A percentile compares a stretch with the other conserved stretches of the same genome.
Evolutionary conservation across 2,888 invertebrate species (phyloP).

Genomic region (Lycia hirtaria): DNA sequence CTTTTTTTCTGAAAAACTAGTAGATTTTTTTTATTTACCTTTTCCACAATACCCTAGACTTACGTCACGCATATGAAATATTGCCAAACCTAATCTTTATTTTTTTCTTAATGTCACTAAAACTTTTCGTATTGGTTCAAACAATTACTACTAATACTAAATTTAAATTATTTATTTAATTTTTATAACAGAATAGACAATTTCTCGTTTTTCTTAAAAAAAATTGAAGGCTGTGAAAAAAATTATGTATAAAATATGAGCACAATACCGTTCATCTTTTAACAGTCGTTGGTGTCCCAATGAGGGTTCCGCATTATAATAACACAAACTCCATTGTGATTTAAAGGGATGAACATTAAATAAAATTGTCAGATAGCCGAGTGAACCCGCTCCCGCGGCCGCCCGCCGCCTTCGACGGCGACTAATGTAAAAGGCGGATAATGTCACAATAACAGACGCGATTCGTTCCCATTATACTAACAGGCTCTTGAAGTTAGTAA

Average conservation of each 20-base stretch:
- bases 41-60: too few relatives aligned
- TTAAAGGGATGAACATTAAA: conserved; percentile 28
- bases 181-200: too few relatives aligned
- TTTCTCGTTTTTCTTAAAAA: too few relatives aligned
- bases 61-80: too few relatives aligned
- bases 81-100: too few relatives aligned
- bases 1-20: too few relatives aligned
- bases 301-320: conserved; percentile 12
- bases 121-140: too few relatives aligned
- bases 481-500: conserved; percentile 58
- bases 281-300: conserved; percentile 1
- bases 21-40: too few relatives aligned
- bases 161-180: too few relatives aligned
- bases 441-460: conserved; percentile 48
- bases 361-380: conserved; percentile 23
- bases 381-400: conserved; percentile 9
- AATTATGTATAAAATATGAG: not conserved
- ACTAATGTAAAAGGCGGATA: conserved; percentile 41
- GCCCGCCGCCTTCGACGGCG: conserved; percentile 15
- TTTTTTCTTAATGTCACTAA: too few relatives aligned
- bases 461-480: conserved; percentile 57
- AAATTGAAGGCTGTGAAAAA: not conserved
- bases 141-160: too few relatives aligned
- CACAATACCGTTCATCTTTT: not conserved
- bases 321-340: conserved; percentile 19